Base-by-base conservation (phyloP, 2,888 invertebrate species). In the Seira sanloemensis region DNA sequence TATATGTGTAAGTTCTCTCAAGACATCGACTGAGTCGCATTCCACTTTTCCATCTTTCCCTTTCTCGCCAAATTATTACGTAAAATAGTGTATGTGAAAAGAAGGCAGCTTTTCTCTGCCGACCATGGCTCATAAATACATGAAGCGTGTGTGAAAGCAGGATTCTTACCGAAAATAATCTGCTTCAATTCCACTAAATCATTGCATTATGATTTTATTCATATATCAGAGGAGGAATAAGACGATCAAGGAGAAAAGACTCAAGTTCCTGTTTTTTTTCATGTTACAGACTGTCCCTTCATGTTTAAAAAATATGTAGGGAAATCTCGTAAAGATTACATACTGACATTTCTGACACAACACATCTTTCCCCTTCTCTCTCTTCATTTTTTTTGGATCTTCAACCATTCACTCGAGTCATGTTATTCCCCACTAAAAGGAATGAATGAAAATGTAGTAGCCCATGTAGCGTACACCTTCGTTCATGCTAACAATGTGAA, bases 151-250 rank as follows among this genome's bases (percentile, higher is more conserved):
- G 50, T 50, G n/a, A 50, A 54, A 16, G 26, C 18, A 75, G 46
- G 50, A 71, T 66, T 16, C 76, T 66, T 62, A 54, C 50, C 58
- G 23, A 66, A 78, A 50, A 50, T 50, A 50, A 78, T 66, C 72
- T 72, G 58, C 66, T 78, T 78, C 50, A 71, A 78, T 72, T 78
- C 78, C 65, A 27, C 54, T 78, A 78, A 71, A 78, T 78, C 68
- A 77, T 78, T 78, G 65, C 72, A 69, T 78, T 50, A 69, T 69
- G 78, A 78, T 72, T 78, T 78, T 66, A 71, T 72, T 78, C 78
- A 72, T 72, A 65, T 72, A 72, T 69, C 24, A 66, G 65, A 19
- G 76, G 7, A 65, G n/a, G n/a, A n/a, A n/a, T n/a, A n/a, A n/a
- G n/a, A n/a, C n/a, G n/a, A n/a, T n/a, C n/a, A n/a, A n/a, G n/a